These are phyloP conservation scores for Elephantulus edwardii DNA, from an alignment of 2,113 vertebrate genomes.

Conservation along the genomic window DNA sequence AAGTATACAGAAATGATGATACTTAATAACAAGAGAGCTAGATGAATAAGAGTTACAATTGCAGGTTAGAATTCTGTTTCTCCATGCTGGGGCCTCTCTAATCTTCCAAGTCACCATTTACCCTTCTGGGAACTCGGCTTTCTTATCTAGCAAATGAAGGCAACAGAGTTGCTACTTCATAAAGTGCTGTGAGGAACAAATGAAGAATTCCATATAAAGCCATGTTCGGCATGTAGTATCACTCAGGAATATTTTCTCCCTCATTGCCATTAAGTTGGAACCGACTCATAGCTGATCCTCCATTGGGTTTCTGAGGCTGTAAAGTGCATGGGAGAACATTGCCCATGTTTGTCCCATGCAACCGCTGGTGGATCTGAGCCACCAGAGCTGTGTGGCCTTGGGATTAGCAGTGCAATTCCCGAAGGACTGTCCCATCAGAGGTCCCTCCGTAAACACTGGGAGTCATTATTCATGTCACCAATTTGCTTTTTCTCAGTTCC, in stretches of 20 bases:
- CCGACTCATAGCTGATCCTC: too few relatives aligned
- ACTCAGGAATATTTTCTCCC: too few relatives aligned
- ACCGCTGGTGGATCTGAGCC: too few relatives aligned
- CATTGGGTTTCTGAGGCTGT: too few relatives aligned
- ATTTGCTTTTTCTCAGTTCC: slow-evolving; percentile 3
- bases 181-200: background rate
- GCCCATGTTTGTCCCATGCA: too few relatives aligned
- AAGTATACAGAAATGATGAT: background rate
- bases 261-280: too few relatives aligned
- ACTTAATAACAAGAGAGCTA: background rate
- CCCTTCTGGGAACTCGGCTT: background rate
- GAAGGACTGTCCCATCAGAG: too few relatives aligned
- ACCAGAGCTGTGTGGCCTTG: too few relatives aligned
- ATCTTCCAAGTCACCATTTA: background rate
- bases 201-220: background rate
- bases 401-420: too few relatives aligned
- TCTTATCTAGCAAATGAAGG: background rate
- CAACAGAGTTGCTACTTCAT: background rate
- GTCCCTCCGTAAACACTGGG: background rate
- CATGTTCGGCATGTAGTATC: fast-evolving
- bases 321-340: too few relatives aligned
- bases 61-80: background rate
- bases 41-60: fast-evolving
- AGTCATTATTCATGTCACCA: background rate
- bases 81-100: background rate